Evolutionary conservation across 1,140 invertebrate species (phyloP).

Genomic region (Lepidurus apus): DNA sequence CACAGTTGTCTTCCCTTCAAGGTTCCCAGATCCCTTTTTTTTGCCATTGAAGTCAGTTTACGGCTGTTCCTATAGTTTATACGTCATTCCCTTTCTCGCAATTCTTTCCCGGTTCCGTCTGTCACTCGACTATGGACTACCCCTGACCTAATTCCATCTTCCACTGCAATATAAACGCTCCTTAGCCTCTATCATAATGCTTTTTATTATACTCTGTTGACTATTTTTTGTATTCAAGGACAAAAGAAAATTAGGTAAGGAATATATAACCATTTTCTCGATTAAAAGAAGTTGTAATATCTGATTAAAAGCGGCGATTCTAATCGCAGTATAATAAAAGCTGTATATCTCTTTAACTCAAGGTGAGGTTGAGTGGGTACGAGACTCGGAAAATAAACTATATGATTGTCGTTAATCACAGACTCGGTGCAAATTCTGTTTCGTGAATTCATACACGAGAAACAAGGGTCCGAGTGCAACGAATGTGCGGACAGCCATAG

Average conservation of each 20-base stretch:
- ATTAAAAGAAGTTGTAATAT: too few relatives aligned
- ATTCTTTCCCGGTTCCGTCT: neutral
- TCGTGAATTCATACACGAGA: slow-evolving; percentile 31
- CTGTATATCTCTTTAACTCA: too few relatives aligned
- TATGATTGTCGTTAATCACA: neutral
- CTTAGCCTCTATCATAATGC: too few relatives aligned
- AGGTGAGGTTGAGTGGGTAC: too few relatives aligned
- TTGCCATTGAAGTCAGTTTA: neutral
- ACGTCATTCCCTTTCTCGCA: neutral
- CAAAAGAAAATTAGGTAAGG: too few relatives aligned
- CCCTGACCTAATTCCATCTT: slow-evolving; percentile 2
- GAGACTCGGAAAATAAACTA: neutral
- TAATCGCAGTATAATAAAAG: too few relatives aligned
- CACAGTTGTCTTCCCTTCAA: neutral
- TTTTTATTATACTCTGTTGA: too few relatives aligned
- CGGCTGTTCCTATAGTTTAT: neutral
- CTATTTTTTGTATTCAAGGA: too few relatives aligned
- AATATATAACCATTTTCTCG: too few relatives aligned
- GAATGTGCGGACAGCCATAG: slow-evolving; percentile 31
- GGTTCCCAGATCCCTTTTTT: neutral
- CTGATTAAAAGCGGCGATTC: too few relatives aligned
- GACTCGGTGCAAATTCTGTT: slow-evolving; percentile 21
- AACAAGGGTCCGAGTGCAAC: slow-evolving; percentile 31
- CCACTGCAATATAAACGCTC: neutral
- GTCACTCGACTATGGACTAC: neutral